Percentiles rank a stretch among this genome's conserved stretches.
Evolutionary conservation across 2,797 vertebrate species (phyloP).

Genomic region (Tinamus major): DNA sequence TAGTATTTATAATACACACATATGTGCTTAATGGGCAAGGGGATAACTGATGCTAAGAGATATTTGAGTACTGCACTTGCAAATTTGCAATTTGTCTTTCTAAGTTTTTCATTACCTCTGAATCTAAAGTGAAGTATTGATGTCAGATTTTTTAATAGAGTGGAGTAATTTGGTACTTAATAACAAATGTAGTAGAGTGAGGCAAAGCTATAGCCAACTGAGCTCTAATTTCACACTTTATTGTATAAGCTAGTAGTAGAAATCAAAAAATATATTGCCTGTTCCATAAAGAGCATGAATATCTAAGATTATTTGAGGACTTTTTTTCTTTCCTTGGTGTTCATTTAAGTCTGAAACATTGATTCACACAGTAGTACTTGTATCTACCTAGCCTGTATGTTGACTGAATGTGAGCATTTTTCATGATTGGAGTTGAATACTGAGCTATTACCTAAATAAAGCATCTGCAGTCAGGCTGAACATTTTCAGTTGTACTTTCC

Average conservation of each 20-base stretch:
- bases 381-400: background rate
- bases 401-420: background rate
- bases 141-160: background rate
- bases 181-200: background rate
- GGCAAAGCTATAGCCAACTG: background rate
- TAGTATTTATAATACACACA: background rate
- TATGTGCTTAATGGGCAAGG: background rate
- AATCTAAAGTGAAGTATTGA: background rate
- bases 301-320: background rate
- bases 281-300: background rate
- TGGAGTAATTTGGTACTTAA: background rate
- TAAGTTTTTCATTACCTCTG: background rate
- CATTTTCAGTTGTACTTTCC: background rate
- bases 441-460: background rate
- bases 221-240: background rate
- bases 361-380: background rate
- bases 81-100: background rate
- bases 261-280: background rate
- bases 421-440: background rate
- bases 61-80: background rate
- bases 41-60: background rate
- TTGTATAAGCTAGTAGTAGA: background rate
- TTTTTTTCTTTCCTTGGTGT: background rate
- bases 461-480: background rate
- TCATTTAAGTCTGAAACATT: background rate